phyloP scores from a whole-genome alignment of 2,113 vertebrate species.

The Cranoglanis bouderius region DNA sequence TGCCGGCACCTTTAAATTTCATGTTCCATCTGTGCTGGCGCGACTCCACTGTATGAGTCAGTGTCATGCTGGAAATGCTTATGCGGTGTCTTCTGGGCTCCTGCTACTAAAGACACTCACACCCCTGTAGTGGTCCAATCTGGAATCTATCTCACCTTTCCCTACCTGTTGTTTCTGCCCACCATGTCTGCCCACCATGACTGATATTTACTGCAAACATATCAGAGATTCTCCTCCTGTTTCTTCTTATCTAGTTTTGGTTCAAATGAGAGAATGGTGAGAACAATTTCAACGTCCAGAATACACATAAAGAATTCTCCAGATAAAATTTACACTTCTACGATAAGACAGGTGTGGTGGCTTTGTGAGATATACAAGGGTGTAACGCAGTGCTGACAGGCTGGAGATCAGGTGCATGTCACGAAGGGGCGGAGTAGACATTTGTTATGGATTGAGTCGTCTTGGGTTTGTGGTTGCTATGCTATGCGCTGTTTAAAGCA shows the following conservation, averaged over 20 bases:
- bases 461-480: slow-evolving; percentile 32
- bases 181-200: slow-evolving; percentile 25
- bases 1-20: slow-evolving; percentile 33
- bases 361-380: slow-evolving; percentile 34
- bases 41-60: slow-evolving; percentile 46
- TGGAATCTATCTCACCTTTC: slow-evolving; percentile 42
- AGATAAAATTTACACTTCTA: background rate
- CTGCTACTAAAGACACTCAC: slow-evolving; percentile 46
- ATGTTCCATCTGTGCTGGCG: slow-evolving; percentile 49
- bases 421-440: slow-evolving; percentile 11
- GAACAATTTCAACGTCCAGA: background rate
- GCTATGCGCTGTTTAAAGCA: slow-evolving; percentile 20
- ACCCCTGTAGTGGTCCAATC: slow-evolving; percentile 50
- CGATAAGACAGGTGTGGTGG: slow-evolving; percentile 31
- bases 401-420: slow-evolving; percentile 1
- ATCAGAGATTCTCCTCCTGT: slow-evolving; percentile 13
- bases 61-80: slow-evolving; percentile 49
- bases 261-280: background rate
- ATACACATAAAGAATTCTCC: background rate
- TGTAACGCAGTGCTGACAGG: slow-evolving; percentile 17
- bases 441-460: slow-evolving; percentile 8
- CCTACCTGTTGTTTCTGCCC: slow-evolving; percentile 48
- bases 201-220: slow-evolving; percentile 26
- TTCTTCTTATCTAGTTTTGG: slow-evolving; percentile 7
- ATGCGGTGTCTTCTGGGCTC: slow-evolving; percentile 45